A percentile compares a stretch with the other conserved stretches of the same genome.
Conservation (phyloP, 1,140 invertebrate species). For the Dryas iulia region DNA sequence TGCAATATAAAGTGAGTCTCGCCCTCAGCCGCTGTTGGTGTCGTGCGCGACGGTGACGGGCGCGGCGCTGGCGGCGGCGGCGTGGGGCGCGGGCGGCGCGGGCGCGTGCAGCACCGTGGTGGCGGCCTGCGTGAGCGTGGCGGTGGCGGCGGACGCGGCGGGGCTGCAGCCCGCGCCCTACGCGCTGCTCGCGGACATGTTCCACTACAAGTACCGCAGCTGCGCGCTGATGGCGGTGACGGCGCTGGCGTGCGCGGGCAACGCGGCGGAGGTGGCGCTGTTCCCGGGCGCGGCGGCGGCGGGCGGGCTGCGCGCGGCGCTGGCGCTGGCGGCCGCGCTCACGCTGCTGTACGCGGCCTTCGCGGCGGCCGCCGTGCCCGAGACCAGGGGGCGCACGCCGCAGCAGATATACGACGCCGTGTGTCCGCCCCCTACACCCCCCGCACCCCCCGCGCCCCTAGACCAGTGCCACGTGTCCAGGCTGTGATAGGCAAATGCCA, state of each 20-base stretch:
- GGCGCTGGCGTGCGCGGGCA: conserved; percentile 39
- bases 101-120: conserved; percentile 28
- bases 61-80: conserved; percentile 33
- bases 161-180: conserved; percentile 60
- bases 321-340: conserved; percentile 40
- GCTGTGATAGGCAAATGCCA: neutral
- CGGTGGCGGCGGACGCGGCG: conserved; percentile 49
- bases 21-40: neutral
- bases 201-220: conserved; percentile 58
- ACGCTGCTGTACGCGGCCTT: conserved; percentile 44
- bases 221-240: conserved; percentile 49
- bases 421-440: neutral
- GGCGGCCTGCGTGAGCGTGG: conserved; percentile 34
- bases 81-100: conserved; percentile 36
- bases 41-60: conserved; percentile 5
- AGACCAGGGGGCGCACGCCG: conserved; percentile 39
- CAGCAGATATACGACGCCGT: conserved; percentile 45
- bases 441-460: too few species aligned
- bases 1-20: neutral
- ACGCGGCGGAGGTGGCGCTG: conserved; percentile 48
- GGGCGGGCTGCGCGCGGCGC: conserved; percentile 36
- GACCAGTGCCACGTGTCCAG: neutral
- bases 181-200: conserved; percentile 56
- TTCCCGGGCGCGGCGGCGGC: conserved; percentile 41
- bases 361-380: conserved; percentile 40